Percentiles rank a stretch among this genome's conserved stretches.
phyloP scores from a whole-genome alignment of 2,113 vertebrate species.

The Salvelinus fontinalis region DNA sequence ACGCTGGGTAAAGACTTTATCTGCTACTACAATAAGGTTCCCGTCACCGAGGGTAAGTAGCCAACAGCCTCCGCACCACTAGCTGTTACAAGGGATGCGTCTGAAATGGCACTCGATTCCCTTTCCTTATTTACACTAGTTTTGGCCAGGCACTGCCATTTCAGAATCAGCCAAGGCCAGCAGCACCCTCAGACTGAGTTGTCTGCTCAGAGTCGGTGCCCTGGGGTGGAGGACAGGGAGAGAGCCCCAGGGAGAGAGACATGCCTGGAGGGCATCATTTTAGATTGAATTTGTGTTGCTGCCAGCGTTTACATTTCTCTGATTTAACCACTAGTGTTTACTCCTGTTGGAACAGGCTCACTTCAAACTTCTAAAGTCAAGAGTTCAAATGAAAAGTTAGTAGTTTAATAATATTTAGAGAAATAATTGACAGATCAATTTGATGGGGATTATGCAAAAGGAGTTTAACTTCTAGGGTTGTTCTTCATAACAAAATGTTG shows the following conservation, averaged over 20 bases:
- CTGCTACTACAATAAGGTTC: conserved; percentile 75
- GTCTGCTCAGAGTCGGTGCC: background rate
- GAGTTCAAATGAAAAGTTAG: too few species aligned
- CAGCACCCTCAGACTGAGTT: too few species aligned
- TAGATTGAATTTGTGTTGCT: background rate
- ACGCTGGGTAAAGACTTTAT: conserved; percentile 78
- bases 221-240: background rate
- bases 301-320: background rate
- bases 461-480: too few species aligned
- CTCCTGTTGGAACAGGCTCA: too few species aligned
- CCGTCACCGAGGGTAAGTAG: conserved; percentile 69
- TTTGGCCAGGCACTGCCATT: background rate
- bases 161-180: too few species aligned
- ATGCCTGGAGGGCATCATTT: background rate
- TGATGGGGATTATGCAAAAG: too few species aligned
- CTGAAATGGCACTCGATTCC: background rate
- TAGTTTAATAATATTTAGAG: too few species aligned
- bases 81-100: too few species aligned
- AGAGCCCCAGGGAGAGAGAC: background rate
- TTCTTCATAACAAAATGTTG: too few species aligned
- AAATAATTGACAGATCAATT: background rate
- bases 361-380: too few species aligned
- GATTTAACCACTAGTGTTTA: background rate
- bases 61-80: too few species aligned
- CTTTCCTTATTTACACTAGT: background rate